Evolutionary conservation across 2,888 invertebrate genomes (phyloP).

Genomic region (Oegoconia quadripuncta): DNA sequence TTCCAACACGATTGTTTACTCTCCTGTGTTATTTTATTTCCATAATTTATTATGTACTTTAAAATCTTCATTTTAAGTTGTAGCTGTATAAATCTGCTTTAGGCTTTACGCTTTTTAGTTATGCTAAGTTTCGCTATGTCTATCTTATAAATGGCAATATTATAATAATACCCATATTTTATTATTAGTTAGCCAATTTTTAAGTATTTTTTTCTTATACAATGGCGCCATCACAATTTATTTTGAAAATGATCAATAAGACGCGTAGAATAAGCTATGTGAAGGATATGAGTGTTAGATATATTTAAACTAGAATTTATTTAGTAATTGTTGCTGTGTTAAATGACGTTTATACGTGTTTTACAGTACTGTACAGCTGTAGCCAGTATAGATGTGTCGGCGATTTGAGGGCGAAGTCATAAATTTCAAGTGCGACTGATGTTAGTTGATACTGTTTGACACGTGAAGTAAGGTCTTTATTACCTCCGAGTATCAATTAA

Average conservation of each 20-base stretch:
- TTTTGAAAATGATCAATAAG: constrained; percentile 51
- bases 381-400: constrained; percentile 36
- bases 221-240: constrained; percentile 70
- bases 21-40: constrained; percentile 47
- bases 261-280: constrained; percentile 56
- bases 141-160: constrained; percentile 50
- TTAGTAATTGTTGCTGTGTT: constrained; percentile 66
- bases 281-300: constrained; percentile 58
- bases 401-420: constrained; percentile 42
- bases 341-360: constrained; percentile 46
- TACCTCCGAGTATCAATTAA: constrained; percentile 79
- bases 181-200: constrained; percentile 70
- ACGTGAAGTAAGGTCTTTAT: constrained; percentile 69
- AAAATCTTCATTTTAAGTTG: constrained; percentile 44
- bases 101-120: constrained; percentile 55
- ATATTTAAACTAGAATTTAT: constrained; percentile 59
- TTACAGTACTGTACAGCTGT: constrained; percentile 43
- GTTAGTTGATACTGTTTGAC: constrained; percentile 69
- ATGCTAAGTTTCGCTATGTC: constrained; percentile 54
- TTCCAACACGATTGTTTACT: constrained; percentile 31
- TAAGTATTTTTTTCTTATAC: constrained; percentile 48
- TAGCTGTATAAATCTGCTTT: constrained; percentile 71
- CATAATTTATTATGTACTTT: constrained; percentile 65
- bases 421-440: constrained; percentile 62
- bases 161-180: constrained; percentile 57